Conservation (phyloP, 2,113 vertebrate genomes). For the Castor canadensis region DNA sequence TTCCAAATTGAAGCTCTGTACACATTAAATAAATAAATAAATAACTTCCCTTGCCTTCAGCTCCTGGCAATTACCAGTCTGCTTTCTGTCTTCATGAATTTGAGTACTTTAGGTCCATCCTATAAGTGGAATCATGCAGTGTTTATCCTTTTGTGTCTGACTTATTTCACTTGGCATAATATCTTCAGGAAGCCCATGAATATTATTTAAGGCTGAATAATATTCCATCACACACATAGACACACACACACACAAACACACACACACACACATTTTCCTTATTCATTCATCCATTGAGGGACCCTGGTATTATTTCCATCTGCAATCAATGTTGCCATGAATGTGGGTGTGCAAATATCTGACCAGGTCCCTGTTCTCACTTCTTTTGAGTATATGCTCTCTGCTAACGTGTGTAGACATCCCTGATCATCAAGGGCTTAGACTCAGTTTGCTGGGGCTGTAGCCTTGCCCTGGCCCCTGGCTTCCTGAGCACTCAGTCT, state of each 20-base stretch:
- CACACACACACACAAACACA: too few relatives aligned
- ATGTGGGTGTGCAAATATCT: background rate
- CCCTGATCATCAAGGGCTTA: too few relatives aligned
- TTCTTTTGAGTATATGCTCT: background rate
- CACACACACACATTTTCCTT: background rate
- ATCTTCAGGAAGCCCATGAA: background rate
- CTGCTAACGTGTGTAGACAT: too few relatives aligned
- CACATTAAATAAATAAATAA: background rate
- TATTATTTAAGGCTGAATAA: background rate
- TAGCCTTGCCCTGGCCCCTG: too few relatives aligned
- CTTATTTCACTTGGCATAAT: background rate
- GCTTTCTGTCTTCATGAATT: background rate
- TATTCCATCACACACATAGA: too few relatives aligned
- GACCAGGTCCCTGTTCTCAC: background rate
- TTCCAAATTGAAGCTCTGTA: background rate
- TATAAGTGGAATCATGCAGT: background rate
- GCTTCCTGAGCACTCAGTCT: too few relatives aligned
- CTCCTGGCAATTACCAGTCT: background rate
- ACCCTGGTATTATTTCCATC: background rate
- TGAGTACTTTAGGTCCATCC: background rate
- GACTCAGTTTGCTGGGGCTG: too few relatives aligned
- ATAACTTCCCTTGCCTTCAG: background rate
- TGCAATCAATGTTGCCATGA: background rate
- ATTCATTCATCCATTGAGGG: background rate
- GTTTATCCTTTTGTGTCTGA: background rate